Evolutionary conservation across 2,797 vertebrate species (phyloP), one percentile per base, ranked within the genome.

Genomic region (Lepilemur septentrionalis): DNA sequence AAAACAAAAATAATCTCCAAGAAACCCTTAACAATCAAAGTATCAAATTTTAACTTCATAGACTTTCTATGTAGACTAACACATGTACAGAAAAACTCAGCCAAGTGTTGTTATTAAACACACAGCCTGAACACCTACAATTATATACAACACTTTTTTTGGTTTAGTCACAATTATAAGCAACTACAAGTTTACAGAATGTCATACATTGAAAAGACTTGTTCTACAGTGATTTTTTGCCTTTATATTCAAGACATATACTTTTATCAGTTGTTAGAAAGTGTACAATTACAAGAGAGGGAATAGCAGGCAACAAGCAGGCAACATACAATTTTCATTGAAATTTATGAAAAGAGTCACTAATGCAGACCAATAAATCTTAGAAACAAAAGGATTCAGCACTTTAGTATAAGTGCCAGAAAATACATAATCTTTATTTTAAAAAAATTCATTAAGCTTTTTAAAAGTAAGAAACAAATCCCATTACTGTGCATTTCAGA

Each of bases 261-360:
- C 14, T 94, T n/a, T 83, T 72, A 1, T 92, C 82, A 85, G n/a
- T 96, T 91, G 94, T 83, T 97, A 76, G 89, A 96, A 98, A 97
- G 86, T 43, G 75, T 91, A 73, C 78, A 87, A 35, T 46, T 93
- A 69, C 48, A 38, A 55, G 61, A 85, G 85, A 91, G 50, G 94
- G 14, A 20, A 73, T 46, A 80, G 73, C 48, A 98, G 83, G 23
- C 84, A 88, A 90, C 97, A 97, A 91, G 38, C 10, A 91, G 0
- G 5, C 23, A 95, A 67, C 38, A 96, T 96, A 95, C 95, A 97
- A 97, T 94, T 98, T 97, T 96, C 87, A 94, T 84, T 93, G 55
- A 95, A 70, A 78, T 78, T 93, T 94, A 86, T 76, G 92, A 92
- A 55, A 97, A 97, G 95, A 98, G 97, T 97, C 96, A 96, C 95